Percentiles rank a stretch among this genome's conserved stretches.
These are phyloP conservation scores for Eupithecia pulchellata DNA, from an alignment of 2,888 invertebrate species.

Conservation along the genomic window DNA sequence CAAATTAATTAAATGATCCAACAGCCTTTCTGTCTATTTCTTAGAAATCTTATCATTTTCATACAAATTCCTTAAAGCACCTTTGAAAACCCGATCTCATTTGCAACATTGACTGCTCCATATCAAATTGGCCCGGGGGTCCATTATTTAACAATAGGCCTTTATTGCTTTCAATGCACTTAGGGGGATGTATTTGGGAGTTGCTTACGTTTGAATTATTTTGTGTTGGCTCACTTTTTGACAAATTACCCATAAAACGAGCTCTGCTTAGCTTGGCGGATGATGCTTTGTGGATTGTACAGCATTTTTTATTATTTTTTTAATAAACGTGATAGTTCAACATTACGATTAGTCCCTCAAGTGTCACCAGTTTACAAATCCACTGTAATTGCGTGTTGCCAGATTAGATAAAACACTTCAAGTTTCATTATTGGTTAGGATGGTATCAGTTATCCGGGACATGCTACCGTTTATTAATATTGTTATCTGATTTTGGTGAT, in stretches of 20 bases:
- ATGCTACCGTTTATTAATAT: slow-evolving; percentile 75
- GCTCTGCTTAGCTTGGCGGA: too few relatives aligned
- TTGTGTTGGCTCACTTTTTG: neutral
- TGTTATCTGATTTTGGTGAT: slow-evolving; percentile 36
- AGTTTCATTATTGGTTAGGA: slow-evolving; percentile 54
- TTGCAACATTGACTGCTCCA: slow-evolving; percentile 36
- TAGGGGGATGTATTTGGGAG: slow-evolving; percentile 20
- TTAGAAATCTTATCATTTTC: neutral
- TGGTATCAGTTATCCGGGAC: slow-evolving; percentile 37
- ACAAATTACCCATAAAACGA: too few relatives aligned
- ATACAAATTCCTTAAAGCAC: neutral
- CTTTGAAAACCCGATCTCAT: neutral
- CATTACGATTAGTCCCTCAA: slow-evolving; percentile 47
- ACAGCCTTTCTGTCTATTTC: neutral
- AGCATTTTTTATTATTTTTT: too few relatives aligned
- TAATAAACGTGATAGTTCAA: slow-evolving; percentile 30
- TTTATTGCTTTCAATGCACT: slow-evolving; percentile 51
- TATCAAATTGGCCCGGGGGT: slow-evolving; percentile 47
- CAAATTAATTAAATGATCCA: too few relatives aligned
- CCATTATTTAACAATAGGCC: slow-evolving; percentile 60
- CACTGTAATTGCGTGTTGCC: slow-evolving; percentile 73
- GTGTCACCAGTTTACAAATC: slow-evolving; percentile 67
- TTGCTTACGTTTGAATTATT: slow-evolving; percentile 16
- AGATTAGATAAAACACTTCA: slow-evolving; percentile 69
- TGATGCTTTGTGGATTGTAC: too few relatives aligned